Evolutionary conservation across 2,797 vertebrate genomes (phyloP).

Genomic region (Alauda arvensis): DNA sequence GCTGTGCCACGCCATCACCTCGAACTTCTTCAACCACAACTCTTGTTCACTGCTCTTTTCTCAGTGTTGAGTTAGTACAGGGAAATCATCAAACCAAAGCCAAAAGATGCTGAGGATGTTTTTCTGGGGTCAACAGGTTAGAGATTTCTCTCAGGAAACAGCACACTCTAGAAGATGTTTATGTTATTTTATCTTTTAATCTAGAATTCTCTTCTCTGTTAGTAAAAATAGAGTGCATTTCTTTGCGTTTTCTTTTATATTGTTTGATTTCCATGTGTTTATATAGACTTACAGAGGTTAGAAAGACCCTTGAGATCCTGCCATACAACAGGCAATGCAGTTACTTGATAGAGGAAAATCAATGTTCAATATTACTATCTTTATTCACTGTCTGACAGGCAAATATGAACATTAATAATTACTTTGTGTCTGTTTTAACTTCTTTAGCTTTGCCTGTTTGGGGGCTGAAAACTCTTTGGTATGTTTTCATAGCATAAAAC

Average conservation of each 20-base stretch:
- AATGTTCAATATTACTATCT: background rate
- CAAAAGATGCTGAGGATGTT: background rate
- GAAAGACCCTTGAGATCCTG: background rate
- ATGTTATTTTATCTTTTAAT: background rate
- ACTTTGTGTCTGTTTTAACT: conserved; percentile 12
- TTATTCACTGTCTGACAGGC: conserved; percentile 27
- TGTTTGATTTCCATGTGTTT: background rate
- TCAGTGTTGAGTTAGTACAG: background rate
- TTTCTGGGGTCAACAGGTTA: fast-evolving
- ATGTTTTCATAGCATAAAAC: background rate
- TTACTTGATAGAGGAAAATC: conserved; percentile 42
- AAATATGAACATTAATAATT: conserved; percentile 56
- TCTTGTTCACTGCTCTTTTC: background rate
- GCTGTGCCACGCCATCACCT: background rate
- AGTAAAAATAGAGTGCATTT: background rate
- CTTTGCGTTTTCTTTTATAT: background rate
- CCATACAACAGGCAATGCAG: conserved; percentile 17
- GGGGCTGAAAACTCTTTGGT: background rate
- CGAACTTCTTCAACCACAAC: background rate
- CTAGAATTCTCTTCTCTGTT: background rate
- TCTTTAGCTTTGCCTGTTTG: background rate
- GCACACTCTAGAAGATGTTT: background rate
- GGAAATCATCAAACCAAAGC: background rate
- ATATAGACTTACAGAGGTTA: background rate
- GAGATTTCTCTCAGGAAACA: background rate